phyloP scores from a whole-genome alignment of 1,140 invertebrate genomes.

The Phenacoccus solenopsis region DNA sequence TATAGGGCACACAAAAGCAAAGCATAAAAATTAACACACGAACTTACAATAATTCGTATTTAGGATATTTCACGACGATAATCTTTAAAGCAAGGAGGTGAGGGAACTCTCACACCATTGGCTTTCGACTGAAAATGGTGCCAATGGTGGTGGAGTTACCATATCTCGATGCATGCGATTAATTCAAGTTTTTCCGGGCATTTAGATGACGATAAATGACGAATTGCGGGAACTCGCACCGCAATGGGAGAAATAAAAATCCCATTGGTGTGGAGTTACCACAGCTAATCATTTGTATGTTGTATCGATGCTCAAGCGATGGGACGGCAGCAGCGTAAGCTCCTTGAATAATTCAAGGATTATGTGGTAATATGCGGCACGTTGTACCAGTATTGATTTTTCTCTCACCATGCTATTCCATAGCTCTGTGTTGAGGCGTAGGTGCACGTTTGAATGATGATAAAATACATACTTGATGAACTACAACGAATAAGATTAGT shows the following conservation, averaged over 20 bases:
- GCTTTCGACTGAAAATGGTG: slow-evolving; percentile 3
- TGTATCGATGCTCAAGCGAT: neutral
- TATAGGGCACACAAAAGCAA: no score
- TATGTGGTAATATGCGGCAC: no score
- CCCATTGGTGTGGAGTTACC: slow-evolving; percentile 16
- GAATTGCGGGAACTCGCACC: slow-evolving; percentile 10
- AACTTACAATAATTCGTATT: neutral
- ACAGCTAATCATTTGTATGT: neutral
- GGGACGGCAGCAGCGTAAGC: no score
- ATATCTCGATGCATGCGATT: slow-evolving; percentile 4
- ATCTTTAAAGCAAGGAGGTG: neutral
- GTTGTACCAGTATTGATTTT: no score
- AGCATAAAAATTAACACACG: no score
- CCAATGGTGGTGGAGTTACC: slow-evolving; percentile 16
- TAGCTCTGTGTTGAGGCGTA: no score
- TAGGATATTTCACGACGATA: neutral
- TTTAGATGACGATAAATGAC: neutral
- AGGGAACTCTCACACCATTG: slow-evolving; percentile 14
- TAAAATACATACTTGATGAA: no score
- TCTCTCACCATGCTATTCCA: no score
- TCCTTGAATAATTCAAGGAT: no score
- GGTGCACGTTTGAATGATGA: no score
- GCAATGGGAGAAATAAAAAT: neutral
- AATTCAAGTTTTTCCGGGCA: neutral
- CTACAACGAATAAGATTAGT: no score